Base-by-base conservation (phyloP, 1,140 invertebrate species). In the Linepithema humile region DNA sequence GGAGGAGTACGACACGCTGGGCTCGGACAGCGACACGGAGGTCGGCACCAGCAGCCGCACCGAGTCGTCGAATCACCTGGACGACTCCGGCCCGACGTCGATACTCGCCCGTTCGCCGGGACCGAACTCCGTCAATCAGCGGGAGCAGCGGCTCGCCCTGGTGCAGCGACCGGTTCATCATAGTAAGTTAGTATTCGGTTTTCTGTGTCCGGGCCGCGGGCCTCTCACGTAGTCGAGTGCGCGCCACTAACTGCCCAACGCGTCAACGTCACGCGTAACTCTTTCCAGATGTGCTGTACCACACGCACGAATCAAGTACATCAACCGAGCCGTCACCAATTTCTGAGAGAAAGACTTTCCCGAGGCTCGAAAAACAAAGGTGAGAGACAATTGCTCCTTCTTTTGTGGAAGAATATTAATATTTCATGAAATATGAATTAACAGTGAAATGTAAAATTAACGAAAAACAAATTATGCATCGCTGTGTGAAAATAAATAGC, bases 161-260 rank as follows among this genome's bases (percentile, higher is more conserved):
- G 91, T 92, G 75, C 93, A 94, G 86, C 95, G 95, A 93, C 94
- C 95, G 93, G 93, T 95, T 94, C 95, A 95, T 94, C 95, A 95
- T 95, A 95, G 95, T 95, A 95, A 95, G 95, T 95, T 95, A 95
- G 95, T 95, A 95, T 95, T 95, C 91, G 84, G 90, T 92, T 92
- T 92, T 93, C 91, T 93, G 91, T 93, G 91, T 93, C 91, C 89
- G 84, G 73, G 83, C 70, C 70, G 86, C 87, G 73, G 26, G 90
- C 77, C 77, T 84, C 67, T 78, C 75, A 84, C 50, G 73, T 73
- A 85, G 85, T 82, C 85, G 80, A 75, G 40, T 29, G 73, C 29
- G 73, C 59, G 82, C 78, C 80, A 87, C 83, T 90, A 88, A 87
- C 88, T 57, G 40, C 62, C 74, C 85, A 55, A 32, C 78, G 70